Evolutionary conservation across 2,113 vertebrate species (phyloP).

Genomic region (Egretta garzetta): DNA sequence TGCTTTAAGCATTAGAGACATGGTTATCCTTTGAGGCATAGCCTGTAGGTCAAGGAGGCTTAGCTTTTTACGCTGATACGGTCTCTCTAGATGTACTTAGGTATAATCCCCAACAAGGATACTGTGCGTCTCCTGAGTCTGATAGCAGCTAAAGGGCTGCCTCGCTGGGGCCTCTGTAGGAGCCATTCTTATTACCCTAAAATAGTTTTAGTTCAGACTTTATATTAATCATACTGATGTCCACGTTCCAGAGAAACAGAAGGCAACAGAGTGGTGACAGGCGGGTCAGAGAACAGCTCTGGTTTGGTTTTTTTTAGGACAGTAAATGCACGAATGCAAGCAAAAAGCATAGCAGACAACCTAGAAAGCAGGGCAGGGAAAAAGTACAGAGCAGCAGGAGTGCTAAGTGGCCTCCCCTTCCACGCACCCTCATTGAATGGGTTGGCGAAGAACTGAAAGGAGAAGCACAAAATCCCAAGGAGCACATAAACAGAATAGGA

Average conservation of each 20-base stretch:
- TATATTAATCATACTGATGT: no score
- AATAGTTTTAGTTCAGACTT: neutral
- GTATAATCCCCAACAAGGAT: neutral
- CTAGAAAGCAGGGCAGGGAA: neutral
- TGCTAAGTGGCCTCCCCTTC: accelerated
- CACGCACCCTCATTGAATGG: neutral
- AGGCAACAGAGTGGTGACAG: neutral
- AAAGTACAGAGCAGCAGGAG: neutral
- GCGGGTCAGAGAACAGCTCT: neutral
- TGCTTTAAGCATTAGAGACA: neutral
- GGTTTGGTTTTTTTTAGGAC: neutral
- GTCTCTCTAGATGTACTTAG: slow-evolving; percentile 21
- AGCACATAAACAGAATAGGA: accelerated
- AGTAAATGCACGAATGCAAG: neutral
- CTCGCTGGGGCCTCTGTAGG: neutral
- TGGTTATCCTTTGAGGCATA: slow-evolving; percentile 15
- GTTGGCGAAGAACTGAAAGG: neutral
- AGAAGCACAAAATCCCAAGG: neutral
- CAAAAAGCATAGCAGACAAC: neutral
- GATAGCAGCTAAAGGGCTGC: neutral
- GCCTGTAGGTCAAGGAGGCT: slow-evolving; percentile 40
- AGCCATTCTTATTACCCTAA: neutral
- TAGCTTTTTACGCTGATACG: neutral
- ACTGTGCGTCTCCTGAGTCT: neutral
- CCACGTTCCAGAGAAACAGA: neutral